Base-by-base conservation (phyloP, 2,888 invertebrate genomes). In the Trissolcus japonicus region DNA sequence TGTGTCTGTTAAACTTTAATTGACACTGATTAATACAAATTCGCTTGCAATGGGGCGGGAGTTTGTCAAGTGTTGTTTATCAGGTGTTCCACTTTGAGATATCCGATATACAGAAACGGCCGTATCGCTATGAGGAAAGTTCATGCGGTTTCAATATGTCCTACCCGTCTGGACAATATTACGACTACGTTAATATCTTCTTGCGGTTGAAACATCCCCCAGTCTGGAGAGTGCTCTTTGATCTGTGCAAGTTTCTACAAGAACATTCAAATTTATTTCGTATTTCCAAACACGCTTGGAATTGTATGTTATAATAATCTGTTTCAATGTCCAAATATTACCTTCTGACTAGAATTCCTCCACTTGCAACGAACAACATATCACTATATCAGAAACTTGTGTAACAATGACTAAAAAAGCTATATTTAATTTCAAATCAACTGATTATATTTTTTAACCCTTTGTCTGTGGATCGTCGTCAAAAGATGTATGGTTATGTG, bases 91-190 rank as follows among this genome's bases (percentile, higher is more conserved):
- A 79, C 80, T 83, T 62, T 69, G 43, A 78, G 71, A 60, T 76
- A 81, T 80, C 80, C 81, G 75, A 83, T 81, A 82, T 80, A 79
- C 78, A 80, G 73, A 76, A 61, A 76, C 77, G 78, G 25, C 79
- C 43, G 46, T 51, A n/a, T 57, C 21, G 79, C 83, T 87, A 86
- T 86, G 86, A 88, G 84, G 83, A 86, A 88, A 88, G 86, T 88
- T 88, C 83, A 80, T 87, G 88, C 85, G 88, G 88, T 88, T 88
- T 88, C 86, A 86, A 86, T 87, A 86, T 85, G 85, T 86, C 84
- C 86, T 83, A 82, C 78, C 77, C 67, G 83, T 82, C 83, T 87
- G 88, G 88, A 88, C 85, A 87, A 87, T 87, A 88, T 87, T 84
- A 86, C 85, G 72, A 74, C 83, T 83, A 86, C 83, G 86, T 85